Conservation (phyloP, 2,888 invertebrate genomes). For the Kuschelorhynchus macadamiae region DNA sequence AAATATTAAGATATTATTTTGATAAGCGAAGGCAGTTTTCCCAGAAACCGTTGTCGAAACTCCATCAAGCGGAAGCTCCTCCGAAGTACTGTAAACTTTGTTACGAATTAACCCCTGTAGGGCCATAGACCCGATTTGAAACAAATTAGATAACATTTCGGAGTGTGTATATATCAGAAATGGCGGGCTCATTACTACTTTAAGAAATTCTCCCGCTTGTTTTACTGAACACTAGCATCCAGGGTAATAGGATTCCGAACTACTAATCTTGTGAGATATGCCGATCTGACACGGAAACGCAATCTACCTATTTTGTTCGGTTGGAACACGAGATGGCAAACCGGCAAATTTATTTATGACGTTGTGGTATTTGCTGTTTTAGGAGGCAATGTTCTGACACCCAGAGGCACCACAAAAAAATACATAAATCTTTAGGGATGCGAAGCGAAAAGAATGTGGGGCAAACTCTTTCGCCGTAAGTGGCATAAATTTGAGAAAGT, state of each 20-base stretch:
- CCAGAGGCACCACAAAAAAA: too few species aligned
- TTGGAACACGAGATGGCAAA: conserved; percentile 28
- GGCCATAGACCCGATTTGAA: conserved; percentile 20
- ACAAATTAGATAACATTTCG: conserved; percentile 23
- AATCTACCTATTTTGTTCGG: conserved; percentile 38
- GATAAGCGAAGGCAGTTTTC: conserved; percentile 19
- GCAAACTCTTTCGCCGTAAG: too few species aligned
- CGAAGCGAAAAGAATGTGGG: too few species aligned
- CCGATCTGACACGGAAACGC: conserved; percentile 40
- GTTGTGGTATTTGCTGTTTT: conserved; percentile 13
- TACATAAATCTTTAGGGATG: too few species aligned
- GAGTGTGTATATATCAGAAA: conserved; percentile 32
- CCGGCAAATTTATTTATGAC: conserved; percentile 25
- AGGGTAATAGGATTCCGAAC: conserved; percentile 43
- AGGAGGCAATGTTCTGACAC: too few species aligned
- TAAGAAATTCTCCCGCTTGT: conserved; percentile 40
- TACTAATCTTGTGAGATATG: conserved; percentile 43
- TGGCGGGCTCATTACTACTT: conserved; percentile 41
- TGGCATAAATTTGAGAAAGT: too few species aligned
- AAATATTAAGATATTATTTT: not conserved
- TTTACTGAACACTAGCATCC: conserved; percentile 23
- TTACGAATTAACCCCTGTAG: conserved; percentile 9
- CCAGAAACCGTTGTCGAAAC: conserved; percentile 12
- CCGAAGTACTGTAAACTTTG: too few species aligned
- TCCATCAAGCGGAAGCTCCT: conserved; percentile 9